Percentiles rank a stretch among this genome's conserved stretches.
These are phyloP conservation scores for Globodera rostochiensis DNA, from an alignment of 1,140 invertebrate species.

Conservation along the genomic window DNA sequence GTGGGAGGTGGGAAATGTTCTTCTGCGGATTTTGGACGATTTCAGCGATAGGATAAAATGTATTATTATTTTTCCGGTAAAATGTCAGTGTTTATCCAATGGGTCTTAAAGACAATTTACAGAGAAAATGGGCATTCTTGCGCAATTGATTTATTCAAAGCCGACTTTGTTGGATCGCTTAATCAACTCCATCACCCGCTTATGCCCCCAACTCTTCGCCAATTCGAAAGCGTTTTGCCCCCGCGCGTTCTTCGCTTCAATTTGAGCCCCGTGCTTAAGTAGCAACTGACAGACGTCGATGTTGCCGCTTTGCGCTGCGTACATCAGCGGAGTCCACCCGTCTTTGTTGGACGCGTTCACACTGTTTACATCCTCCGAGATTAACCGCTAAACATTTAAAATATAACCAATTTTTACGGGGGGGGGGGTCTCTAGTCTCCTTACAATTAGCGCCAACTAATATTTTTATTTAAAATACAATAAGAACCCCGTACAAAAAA, in stretches of 20 bases:
- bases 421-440: too few species aligned
- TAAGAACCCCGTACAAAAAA: too few species aligned
- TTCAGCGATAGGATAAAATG: background rate
- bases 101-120: background rate
- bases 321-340: constrained; percentile 26
- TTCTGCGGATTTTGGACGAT: background rate
- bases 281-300: constrained; percentile 8
- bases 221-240: background rate
- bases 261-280: background rate
- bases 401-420: too few species aligned
- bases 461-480: too few species aligned
- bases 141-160: background rate
- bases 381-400: constrained; percentile 18
- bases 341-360: constrained; percentile 14
- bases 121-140: background rate
- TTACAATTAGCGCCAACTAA: too few species aligned
- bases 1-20: background rate
- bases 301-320: constrained; percentile 21
- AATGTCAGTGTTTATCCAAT: constrained; percentile 9
- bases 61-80: background rate
- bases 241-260: background rate
- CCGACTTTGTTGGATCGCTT: background rate
- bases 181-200: background rate
- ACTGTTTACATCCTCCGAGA: constrained; percentile 16
- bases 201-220: constrained; percentile 16